Conservation (phyloP, 1,140 invertebrate genomes). For the Neotoxoptera formosana region DNA sequence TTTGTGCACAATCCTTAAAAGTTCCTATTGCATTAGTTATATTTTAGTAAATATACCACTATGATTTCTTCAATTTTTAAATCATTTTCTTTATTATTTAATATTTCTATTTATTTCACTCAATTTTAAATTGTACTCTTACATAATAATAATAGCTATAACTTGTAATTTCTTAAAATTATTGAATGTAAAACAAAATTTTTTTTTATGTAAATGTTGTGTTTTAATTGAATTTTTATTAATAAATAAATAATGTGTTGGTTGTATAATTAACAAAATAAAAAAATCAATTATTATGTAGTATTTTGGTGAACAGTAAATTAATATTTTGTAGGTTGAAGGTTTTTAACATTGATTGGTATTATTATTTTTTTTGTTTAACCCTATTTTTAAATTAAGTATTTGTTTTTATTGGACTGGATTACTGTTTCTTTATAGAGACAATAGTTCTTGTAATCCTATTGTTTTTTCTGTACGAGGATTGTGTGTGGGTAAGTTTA, state of each 20-base stretch:
- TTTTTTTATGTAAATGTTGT: neutral
- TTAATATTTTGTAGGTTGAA: neutral
- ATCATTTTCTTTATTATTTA: neutral
- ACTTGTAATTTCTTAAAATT: neutral
- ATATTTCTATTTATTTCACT: neutral
- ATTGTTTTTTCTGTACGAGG: neutral
- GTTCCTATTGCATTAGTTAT: neutral
- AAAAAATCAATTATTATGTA: neutral
- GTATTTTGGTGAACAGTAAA: neutral
- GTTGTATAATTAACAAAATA: neutral
- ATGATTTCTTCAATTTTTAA: neutral
- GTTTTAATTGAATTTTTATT: neutral
- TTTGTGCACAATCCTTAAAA: neutral
- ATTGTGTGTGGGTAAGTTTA: neutral
- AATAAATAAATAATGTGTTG: neutral
- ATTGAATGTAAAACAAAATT: neutral
- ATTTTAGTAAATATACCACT: neutral
- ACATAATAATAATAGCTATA: neutral
- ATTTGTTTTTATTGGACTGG: neutral
- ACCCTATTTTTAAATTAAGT: neutral
- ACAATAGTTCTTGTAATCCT: neutral
- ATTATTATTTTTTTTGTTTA: neutral
- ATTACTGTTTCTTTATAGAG: neutral
- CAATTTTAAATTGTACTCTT: neutral
- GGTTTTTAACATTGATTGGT: neutral